Percentiles rank a stretch among this genome's conserved stretches.
Conservation (phyloP, 2,113 vertebrate species). For the Saccopteryx leptura region DNA sequence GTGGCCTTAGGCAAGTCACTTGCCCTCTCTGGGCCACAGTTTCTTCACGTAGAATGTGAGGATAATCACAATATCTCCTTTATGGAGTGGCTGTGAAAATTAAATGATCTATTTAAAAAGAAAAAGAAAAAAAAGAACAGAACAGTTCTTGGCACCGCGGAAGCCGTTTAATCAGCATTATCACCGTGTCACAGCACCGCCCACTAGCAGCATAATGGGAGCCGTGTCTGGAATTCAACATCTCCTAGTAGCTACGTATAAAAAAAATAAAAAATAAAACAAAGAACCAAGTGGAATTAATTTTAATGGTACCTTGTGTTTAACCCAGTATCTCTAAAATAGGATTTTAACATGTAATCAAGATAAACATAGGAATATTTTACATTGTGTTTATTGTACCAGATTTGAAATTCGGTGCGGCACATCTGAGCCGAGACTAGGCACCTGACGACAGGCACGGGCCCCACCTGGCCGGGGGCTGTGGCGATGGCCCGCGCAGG, state of each 20-base stretch:
- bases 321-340: not conserved
- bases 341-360: not conserved
- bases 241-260: not conserved
- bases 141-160: not conserved
- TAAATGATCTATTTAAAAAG: not conserved
- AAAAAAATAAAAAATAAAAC: not conserved
- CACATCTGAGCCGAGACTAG: not conserved
- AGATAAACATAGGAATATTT: not conserved
- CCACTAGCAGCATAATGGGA: not conserved
- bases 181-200: not conserved
- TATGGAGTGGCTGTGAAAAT: not conserved
- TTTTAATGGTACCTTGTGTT: slow-evolving; percentile 54
- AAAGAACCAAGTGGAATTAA: not conserved
- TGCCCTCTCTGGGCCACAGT: slow-evolving; percentile 13
- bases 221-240: not conserved
- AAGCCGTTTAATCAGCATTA: not conserved
- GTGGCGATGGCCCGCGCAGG: rapidly evolving
- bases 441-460: not conserved
- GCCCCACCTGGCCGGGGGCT: rapidly evolving
- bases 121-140: not conserved
- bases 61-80: not conserved
- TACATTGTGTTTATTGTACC: not conserved
- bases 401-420: not conserved
- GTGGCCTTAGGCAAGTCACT: slow-evolving; percentile 41
- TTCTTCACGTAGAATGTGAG: not conserved